Evolutionary conservation across 1,140 invertebrate genomes (phyloP), one percentile per base, ranked within the genome.

Genomic region (Brachionus plicatilis): DNA sequence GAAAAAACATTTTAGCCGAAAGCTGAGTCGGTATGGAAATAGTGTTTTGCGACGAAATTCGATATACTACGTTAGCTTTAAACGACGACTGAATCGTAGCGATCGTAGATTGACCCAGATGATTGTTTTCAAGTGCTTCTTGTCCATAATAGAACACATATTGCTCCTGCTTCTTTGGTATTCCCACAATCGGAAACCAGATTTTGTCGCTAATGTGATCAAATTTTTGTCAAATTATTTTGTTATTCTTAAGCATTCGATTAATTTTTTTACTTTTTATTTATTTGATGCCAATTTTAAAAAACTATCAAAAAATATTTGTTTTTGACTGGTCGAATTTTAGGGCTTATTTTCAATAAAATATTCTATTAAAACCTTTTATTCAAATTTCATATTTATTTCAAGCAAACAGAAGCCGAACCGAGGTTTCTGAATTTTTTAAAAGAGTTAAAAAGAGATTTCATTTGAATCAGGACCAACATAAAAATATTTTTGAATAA

Each of bases 161-260:
- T 68, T 68, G 24, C 27, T 68, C 27, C 1, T 68, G n/a, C n/a
- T 68, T 33, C 33, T 68, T n/a, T 68, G 27, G 27, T 68, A 68
- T 68, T 68, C 66, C 27, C 12, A 68, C 66, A 37, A 68, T 68
- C 17, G 27, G 11, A n/a, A 68, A 33, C 66, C 27, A 68, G 66
- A 68, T 68, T 41, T 68, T 33, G 66, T 33, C 27, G 66, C 66
- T 1, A 68, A 68, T 68, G 14, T 41, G 33, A 68, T 68, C 33
- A 33, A 41, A n/a, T 68, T 68, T 68, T 9, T 68, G 66, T 68
- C 66, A 68, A 68, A 68, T 14, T 68, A 68, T 68, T 68, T 68
- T 68, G 24, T 68, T 33, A 68, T 68, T 33, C 33, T 68, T n/a
- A 68, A 68, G n/a, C 66, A 68, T 68, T 68, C 66, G n/a, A 29